Evolutionary conservation across 2,888 invertebrate species (phyloP).

Genomic region (Sericinus montela): DNA sequence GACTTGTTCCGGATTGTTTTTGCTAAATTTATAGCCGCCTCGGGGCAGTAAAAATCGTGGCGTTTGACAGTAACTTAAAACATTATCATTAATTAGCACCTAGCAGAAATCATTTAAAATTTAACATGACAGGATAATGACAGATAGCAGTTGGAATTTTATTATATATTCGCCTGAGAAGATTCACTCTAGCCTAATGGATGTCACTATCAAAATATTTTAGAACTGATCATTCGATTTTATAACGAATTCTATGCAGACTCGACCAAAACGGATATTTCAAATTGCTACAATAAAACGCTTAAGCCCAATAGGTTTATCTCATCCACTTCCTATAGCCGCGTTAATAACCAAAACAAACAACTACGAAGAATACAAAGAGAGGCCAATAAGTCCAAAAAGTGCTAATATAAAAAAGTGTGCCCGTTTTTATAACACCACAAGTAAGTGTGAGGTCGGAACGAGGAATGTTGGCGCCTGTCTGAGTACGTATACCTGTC

Average conservation of each 20-base stretch:
- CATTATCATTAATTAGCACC: slow-evolving; percentile 56
- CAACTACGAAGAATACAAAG: slow-evolving; percentile 69
- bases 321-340: slow-evolving; percentile 74
- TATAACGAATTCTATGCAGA: slow-evolving; percentile 32
- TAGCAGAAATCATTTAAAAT: slow-evolving; percentile 45
- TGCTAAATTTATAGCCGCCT: slow-evolving; percentile 55
- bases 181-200: slow-evolving; percentile 47
- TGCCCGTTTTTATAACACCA: slow-evolving; percentile 72
- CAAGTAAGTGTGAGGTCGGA: slow-evolving; percentile 78
- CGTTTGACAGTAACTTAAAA: slow-evolving; percentile 29
- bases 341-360: slow-evolving; percentile 77
- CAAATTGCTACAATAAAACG: slow-evolving; percentile 76
- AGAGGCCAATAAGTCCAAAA: slow-evolving; percentile 72
- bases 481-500: slow-evolving; percentile 79
- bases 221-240: slow-evolving; percentile 36
- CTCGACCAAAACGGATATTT: slow-evolving; percentile 64
- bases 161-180: slow-evolving; percentile 14
- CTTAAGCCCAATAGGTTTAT: slow-evolving; percentile 74
- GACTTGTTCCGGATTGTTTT: slow-evolving; percentile 60
- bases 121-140: slow-evolving; percentile 24
- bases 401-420: slow-evolving; percentile 76
- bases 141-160: slow-evolving; percentile 26
- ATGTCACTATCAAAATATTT: slow-evolving; percentile 41
- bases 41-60: slow-evolving; percentile 40
- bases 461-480: slow-evolving; percentile 79